Conservation (phyloP, 1,140 invertebrate species). For the Micrasema minimum region DNA sequence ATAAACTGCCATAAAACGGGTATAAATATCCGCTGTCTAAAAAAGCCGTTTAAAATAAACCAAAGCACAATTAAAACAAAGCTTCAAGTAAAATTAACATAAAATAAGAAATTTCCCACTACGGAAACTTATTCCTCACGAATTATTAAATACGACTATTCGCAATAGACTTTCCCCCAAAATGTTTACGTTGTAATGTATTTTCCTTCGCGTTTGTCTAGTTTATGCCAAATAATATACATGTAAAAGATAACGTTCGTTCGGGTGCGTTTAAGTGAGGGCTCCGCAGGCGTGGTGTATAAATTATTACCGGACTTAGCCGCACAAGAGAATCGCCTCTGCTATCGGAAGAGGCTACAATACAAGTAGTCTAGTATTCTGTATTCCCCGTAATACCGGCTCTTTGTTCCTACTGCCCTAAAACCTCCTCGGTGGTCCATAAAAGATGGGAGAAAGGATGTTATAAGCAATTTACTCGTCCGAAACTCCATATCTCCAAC, state of each 20-base stretch:
- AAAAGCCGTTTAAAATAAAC: too few species aligned
- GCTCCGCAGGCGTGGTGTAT: background rate
- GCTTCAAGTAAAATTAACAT: too few species aligned
- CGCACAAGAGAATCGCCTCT: background rate
- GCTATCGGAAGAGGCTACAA: background rate
- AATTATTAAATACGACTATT: too few species aligned
- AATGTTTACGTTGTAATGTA: too few species aligned
- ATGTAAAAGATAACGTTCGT: background rate
- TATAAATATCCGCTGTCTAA: too few species aligned
- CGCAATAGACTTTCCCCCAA: too few species aligned
- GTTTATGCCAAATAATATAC: constrained; percentile 1
- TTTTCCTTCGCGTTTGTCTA: background rate
- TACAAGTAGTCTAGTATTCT: too few species aligned
- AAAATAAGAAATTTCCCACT: too few species aligned
- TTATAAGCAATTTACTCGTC: constrained; percentile 3
- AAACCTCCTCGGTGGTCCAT: constrained; percentile 15
- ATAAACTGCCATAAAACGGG: too few species aligned
- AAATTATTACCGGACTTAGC: background rate
- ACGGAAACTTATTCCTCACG: too few species aligned
- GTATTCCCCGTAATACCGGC: background rate
- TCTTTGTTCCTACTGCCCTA: constrained; percentile 4
- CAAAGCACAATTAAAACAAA: too few species aligned
- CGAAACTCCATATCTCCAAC: too few species aligned
- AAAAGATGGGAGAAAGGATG: constrained; percentile 7
- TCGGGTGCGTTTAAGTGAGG: background rate